phyloP scores from a whole-genome alignment of 2,113 vertebrate genomes.

The Willisornis vidua region DNA sequence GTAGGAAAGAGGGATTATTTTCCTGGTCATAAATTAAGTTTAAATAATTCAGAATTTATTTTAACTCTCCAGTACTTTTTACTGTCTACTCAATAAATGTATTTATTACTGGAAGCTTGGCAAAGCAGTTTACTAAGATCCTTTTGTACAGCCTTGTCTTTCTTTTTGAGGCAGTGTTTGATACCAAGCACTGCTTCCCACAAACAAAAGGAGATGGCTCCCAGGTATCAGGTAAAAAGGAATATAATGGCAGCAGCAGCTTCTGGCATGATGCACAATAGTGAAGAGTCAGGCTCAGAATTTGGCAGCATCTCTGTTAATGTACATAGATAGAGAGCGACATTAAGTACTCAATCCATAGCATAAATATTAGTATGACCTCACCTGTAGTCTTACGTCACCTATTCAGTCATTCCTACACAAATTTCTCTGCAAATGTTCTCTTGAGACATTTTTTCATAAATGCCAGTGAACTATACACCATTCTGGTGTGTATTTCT shows the following conservation, averaged over 20 bases:
- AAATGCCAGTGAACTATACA: background rate
- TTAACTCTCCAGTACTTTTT: slow-evolving; percentile 83
- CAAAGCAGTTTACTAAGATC: slow-evolving; percentile 20
- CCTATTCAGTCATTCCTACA: background rate
- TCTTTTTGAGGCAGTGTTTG: background rate
- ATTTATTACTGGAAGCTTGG: slow-evolving; percentile 69
- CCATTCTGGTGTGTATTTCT: background rate
- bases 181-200: background rate
- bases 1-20: slow-evolving; percentile 79
- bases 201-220: background rate
- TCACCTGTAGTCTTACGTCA: background rate
- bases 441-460: background rate
- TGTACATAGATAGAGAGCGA: background rate
- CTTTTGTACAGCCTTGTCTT: background rate
- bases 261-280: background rate
- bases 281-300: background rate
- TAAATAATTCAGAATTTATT: slow-evolving; percentile 83
- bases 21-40: slow-evolving; percentile 83
- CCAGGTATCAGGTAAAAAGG: background rate
- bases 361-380: background rate
- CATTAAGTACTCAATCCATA: background rate
- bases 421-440: background rate
- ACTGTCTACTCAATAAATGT: slow-evolving; percentile 76
- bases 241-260: background rate
- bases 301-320: background rate